phyloP scores from a whole-genome alignment of 1,140 invertebrate genomes.

The Pseudachorutes palmiensis region DNA sequence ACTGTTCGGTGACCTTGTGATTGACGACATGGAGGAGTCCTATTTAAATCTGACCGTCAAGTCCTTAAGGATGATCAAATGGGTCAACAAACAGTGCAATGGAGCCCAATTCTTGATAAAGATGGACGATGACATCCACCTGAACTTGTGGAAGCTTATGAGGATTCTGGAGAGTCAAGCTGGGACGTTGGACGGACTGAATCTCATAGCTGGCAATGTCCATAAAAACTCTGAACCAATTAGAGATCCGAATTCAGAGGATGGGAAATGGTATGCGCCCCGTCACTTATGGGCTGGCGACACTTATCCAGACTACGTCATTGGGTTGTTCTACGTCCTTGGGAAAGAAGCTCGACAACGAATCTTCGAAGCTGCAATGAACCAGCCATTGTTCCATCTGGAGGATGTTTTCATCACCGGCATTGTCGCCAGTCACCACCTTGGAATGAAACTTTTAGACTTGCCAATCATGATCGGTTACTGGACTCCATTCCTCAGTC shows the following conservation, averaged over 20 bases:
- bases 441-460: constrained; percentile 21
- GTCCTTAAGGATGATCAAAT: constrained; percentile 43
- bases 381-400: constrained; percentile 61
- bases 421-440: constrained; percentile 23
- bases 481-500: constrained; percentile 15
- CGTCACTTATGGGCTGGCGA: constrained; percentile 31
- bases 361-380: constrained; percentile 60
- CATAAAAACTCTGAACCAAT: constrained; percentile 23
- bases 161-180: constrained; percentile 16
- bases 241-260: constrained; percentile 23
- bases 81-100: constrained; percentile 41
- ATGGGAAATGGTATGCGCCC: constrained; percentile 40
- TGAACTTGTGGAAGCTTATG: constrained; percentile 43
- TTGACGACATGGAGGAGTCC: constrained; percentile 44
- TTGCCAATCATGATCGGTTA: constrained; percentile 7
- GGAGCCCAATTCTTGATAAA: constrained; percentile 43
- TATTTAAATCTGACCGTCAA: constrained; percentile 48
- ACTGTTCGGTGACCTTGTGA: constrained; percentile 42
- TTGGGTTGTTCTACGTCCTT: constrained; percentile 57
- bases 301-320: constrained; percentile 38
- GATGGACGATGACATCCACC: constrained; percentile 47
- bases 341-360: constrained; percentile 57
- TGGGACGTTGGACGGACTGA: background rate
- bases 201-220: constrained; percentile 30
- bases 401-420: constrained; percentile 84